Evolutionary conservation across 1,140 invertebrate species (phyloP), one percentile per base, ranked within the genome.

Genomic region (Callitettix versicolor): DNA sequence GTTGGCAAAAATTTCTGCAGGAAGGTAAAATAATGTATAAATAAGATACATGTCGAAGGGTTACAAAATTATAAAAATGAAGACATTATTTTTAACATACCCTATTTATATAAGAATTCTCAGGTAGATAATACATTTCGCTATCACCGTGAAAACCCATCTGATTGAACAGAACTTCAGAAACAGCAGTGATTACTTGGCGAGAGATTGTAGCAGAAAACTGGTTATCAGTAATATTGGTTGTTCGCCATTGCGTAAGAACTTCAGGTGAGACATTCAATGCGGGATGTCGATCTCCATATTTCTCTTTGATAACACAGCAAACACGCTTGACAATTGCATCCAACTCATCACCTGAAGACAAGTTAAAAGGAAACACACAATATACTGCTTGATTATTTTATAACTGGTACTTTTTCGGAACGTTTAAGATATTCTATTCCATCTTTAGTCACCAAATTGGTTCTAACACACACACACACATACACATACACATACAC

Each of bases 71-170:
- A n/a, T n/a, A n/a, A n/a, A n/a, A n/a, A n/a, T n/a, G n/a, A n/a
- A n/a, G n/a, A n/a, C n/a, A n/a, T n/a, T n/a, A n/a, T n/a, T n/a
- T n/a, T n/a, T n/a, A n/a, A n/a, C n/a, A n/a, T 41, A 53, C 50
- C 36, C 26, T 42, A 21, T 53, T 42, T 21, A 53, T 53, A n/a
- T 24, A 53, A 7, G 34, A 53, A 20, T 53, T 53, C 20, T 53
- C 50, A 2, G 5, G 15, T 11, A 5, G 18, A 20, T 53, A 42
- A 34, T 53, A 53, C 34, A 41, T 6, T 17, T 53, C 50, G 15
- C 50, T 53, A 20, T 40, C 40, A 2, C 50, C 50, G 22, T 53
- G 18, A 20, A 53, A 53, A 11, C 50, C 50, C 3, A 53, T 6
- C 9, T 42, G 12, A 20, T 53, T 22, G 21, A 53, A 41, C 15